Percentiles rank a stretch among this genome's conserved stretches.
phyloP scores from a whole-genome alignment of 2,888 invertebrate species.

The Iselma pallidipennis region DNA sequence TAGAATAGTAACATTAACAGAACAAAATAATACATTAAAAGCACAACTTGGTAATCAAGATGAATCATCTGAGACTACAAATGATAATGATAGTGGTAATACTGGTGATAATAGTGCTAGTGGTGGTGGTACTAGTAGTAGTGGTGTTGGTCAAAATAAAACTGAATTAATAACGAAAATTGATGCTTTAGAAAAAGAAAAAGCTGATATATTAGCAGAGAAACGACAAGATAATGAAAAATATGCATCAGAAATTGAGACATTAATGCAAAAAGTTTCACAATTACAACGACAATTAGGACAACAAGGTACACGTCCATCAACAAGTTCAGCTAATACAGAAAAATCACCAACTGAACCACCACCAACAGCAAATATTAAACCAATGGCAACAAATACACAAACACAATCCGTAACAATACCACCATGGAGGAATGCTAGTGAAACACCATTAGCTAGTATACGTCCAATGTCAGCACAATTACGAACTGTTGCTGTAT shows the following conservation, averaged over 20 bases:
- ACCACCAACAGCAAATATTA: slow-evolving; percentile 88
- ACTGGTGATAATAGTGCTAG: slow-evolving; percentile 36
- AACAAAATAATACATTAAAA: slow-evolving; percentile 66
- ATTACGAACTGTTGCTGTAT: slow-evolving; percentile 66
- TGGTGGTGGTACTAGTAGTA: background rate
- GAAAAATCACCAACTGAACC: slow-evolving; percentile 63
- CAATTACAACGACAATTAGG: slow-evolving; percentile 60
- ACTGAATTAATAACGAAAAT: slow-evolving; percentile 62
- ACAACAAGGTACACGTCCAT: slow-evolving; percentile 70
- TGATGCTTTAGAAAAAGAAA: slow-evolving; percentile 68
- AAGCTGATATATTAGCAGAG: slow-evolving; percentile 61
- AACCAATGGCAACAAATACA: slow-evolving; percentile 77
- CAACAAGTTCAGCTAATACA: slow-evolving; percentile 67
- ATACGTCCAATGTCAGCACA: slow-evolving; percentile 88
- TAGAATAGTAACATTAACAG: slow-evolving; percentile 73
- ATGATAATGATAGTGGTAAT: slow-evolving; percentile 52
- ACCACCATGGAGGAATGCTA: slow-evolving; percentile 69
- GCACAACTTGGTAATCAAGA: slow-evolving; percentile 59
- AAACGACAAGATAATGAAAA: slow-evolving; percentile 72
- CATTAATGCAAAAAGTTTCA: slow-evolving; percentile 66
- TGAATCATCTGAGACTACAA: slow-evolving; percentile 49
- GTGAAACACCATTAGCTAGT: slow-evolving; percentile 87
- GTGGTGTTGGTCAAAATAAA: slow-evolving; percentile 30
- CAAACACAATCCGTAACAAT: slow-evolving; percentile 62
- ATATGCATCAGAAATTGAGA: slow-evolving; percentile 69